A percentile compares a stretch with the other conserved stretches of the same genome.
These are phyloP conservation scores for Phengaris alcon DNA, from an alignment of 2,888 invertebrate genomes.

Conservation along the genomic window DNA sequence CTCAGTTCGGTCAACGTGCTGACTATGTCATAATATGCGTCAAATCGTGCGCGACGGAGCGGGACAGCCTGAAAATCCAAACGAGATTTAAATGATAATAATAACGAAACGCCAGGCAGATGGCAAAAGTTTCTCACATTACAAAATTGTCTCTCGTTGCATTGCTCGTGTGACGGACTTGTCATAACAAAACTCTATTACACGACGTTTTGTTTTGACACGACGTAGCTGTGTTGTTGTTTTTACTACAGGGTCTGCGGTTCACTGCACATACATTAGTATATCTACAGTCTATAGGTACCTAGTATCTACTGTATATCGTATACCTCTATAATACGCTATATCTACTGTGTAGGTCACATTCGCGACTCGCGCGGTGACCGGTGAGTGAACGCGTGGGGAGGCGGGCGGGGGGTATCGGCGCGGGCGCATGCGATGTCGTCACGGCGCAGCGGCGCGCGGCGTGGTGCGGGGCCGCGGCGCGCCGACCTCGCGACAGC, in stretches of 20 bases:
- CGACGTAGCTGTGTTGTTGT: no score
- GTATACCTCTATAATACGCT: not conserved
- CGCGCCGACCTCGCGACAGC: constrained; percentile 48
- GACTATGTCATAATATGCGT: no score
- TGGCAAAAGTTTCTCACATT: no score
- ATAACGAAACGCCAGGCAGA: no score
- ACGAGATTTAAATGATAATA: no score
- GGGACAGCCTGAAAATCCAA: no score
- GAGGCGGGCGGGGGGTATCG: not conserved
- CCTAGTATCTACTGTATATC: not conserved
- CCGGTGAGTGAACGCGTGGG: not conserved
- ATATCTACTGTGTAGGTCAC: not conserved
- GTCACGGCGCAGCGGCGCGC: constrained; percentile 33
- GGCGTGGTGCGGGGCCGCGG: constrained; percentile 34
- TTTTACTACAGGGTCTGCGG: not conserved
- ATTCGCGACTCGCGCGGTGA: not conserved
- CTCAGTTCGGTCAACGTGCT: no score
- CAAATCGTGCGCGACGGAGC: no score
- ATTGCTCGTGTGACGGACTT: no score
- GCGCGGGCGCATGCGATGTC: not conserved
- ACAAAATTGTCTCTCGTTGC: no score
- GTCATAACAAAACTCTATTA: no score
- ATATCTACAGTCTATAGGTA: not conserved
- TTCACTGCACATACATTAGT: not conserved
- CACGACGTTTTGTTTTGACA: no score